Evolutionary conservation across 2,888 invertebrate genomes (phyloP), one percentile per base, ranked within the genome.

Genomic region (Zygaena filipendulae): DNA sequence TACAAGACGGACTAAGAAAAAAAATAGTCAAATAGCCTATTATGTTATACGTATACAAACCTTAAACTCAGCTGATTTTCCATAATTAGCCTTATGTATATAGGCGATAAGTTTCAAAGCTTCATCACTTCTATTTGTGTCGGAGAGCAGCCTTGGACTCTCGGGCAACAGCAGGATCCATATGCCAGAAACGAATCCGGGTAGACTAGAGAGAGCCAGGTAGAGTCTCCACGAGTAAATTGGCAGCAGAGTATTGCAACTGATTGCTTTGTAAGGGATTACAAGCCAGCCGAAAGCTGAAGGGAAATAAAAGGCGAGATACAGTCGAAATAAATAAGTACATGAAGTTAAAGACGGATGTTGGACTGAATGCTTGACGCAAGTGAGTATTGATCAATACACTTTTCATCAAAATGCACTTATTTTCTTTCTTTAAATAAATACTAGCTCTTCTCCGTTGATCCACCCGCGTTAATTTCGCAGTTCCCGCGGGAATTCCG

Each of bases 221-320:
- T 86, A 87, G 12, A 90, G 55, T 19, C 90, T 69, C 91, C 91
- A 91, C n/a, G 89, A 87, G 49, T 84, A 82, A 32, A 84, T 81
- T 0, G 75, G 69, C 18, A 86, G 39, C 5, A 66, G 27, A 0
- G 69, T 63, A 1, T 55, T 38, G 23, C 59, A 47, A 26, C 50
- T 45, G 3, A 43, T 38, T 3, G 58, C 33, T 34, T 71, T 69
- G 40, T 71, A 60, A 0, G 89, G 89, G 24, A 90, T 82, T 3
- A 88, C 71, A 3, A 84, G 38, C 87, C 87, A 87, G 0, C 88
- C 86, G 22, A 86, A 43, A 13, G 83, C 87, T 82, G 63, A 21
- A 64, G 66, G 29, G 3, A 31, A 30, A 27, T 19, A 6, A 12
- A n/a, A n/a, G n/a, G n/a, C n/a, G n/a, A n/a, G n/a, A n/a, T n/a